Conservation (phyloP, 2,113 vertebrate genomes). For the Dicaeum eximium region DNA sequence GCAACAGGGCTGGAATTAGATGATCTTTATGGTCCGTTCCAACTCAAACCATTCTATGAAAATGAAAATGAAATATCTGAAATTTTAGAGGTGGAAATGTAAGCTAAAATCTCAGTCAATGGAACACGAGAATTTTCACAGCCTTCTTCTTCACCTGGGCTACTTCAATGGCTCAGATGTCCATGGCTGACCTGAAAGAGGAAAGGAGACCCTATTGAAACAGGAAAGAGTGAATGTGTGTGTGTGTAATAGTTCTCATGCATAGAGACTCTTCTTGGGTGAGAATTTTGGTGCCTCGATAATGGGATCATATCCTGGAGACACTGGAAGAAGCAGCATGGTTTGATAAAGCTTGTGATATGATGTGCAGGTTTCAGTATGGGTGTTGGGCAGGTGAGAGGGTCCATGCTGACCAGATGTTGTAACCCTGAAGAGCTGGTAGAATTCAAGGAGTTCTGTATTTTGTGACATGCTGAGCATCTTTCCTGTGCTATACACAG, state of each 20-base stretch:
- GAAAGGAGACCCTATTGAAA: not conserved
- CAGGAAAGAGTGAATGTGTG: not conserved
- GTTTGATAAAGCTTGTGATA: not conserved
- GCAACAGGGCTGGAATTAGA: not conserved
- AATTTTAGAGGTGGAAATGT: not conserved
- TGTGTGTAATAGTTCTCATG: not conserved
- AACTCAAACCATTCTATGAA: not conserved
- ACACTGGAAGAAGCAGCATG: not conserved
- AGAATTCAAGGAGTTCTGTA: not conserved
- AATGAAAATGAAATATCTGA: not conserved
- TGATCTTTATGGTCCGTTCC: not conserved
- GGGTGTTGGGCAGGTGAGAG: not conserved
- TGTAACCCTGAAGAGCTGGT: not conserved
- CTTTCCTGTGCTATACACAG: not conserved
- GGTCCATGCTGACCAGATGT: not conserved
- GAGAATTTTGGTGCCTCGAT: not conserved
- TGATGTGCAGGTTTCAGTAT: not conserved
- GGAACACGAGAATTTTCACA: accelerated
- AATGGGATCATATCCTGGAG: not conserved
- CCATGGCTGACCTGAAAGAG: not conserved
- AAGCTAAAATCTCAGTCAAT: not conserved
- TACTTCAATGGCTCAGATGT: not conserved
- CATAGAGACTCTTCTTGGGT: not conserved
- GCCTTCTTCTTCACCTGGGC: not conserved
- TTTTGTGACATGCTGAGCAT: not conserved